A percentile compares a stretch with the other conserved stretches of the same genome.
These are phyloP conservation scores for Phrynosoma blainvillii DNA, from an alignment of 2,113 vertebrate genomes.

Conservation along the genomic window DNA sequence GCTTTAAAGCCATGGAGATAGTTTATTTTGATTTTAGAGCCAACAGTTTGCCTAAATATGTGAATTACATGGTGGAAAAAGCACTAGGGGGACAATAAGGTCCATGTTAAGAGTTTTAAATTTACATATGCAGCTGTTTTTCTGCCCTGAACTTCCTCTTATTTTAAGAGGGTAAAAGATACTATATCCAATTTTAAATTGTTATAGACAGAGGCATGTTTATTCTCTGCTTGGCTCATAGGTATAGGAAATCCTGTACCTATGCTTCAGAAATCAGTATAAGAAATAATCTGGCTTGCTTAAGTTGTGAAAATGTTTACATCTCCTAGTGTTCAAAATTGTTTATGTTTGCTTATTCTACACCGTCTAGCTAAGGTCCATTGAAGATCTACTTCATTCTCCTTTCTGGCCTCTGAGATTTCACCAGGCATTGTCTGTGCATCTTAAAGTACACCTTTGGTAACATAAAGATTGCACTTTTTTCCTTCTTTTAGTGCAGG, in stretches of 20 bases:
- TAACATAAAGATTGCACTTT: background rate
- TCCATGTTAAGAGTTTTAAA: background rate
- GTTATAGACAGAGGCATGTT: background rate
- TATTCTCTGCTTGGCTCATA: background rate
- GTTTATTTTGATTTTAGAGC: background rate
- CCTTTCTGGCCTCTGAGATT: background rate
- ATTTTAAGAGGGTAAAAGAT: background rate
- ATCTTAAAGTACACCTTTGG: background rate
- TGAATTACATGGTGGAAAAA: background rate
- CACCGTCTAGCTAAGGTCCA: background rate
- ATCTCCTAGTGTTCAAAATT: background rate
- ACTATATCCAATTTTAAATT: background rate
- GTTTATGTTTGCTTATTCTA: background rate
- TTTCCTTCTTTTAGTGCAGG: background rate
- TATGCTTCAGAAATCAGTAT: background rate
- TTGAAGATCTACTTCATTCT: background rate
- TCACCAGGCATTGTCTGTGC: too few species aligned
- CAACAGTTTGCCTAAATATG: background rate
- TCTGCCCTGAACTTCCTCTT: background rate
- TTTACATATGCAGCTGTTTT: background rate
- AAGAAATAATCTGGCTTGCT: background rate
- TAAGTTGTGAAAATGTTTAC: background rate
- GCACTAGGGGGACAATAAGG: background rate
- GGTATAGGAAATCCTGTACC: background rate
- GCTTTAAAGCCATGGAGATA: background rate